Percentiles rank a stretch among this genome's conserved stretches.
Conservation (phyloP, 2,888 invertebrate species). For the Lepidochitona cinerea region DNA sequence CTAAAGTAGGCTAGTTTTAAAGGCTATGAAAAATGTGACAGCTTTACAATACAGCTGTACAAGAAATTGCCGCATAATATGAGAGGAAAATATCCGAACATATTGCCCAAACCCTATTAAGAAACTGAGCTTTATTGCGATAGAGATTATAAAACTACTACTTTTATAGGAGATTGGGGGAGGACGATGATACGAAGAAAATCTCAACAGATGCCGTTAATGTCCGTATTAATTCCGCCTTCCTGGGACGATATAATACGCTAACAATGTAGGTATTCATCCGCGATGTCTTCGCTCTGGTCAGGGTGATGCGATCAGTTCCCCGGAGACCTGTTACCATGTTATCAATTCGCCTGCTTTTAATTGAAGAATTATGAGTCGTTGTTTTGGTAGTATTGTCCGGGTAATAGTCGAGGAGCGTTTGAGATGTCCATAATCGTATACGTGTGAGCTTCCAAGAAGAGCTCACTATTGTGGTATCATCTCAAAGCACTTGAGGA, state of each 20-base stretch:
- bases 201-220: background rate
- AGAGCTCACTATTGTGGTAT: background rate
- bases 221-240: background rate
- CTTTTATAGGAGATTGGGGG: too few relatives aligned
- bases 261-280: slow-evolving; percentile 2
- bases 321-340: background rate
- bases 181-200: too few relatives aligned
- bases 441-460: background rate
- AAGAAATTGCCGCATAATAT: too few relatives aligned
- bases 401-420: background rate
- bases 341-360: background rate
- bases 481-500: background rate
- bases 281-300: background rate
- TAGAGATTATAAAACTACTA: too few relatives aligned
- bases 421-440: background rate
- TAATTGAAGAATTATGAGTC: background rate
- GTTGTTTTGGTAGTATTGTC: background rate
- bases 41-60: too few relatives aligned
- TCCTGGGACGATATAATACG: background rate
- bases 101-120: too few relatives aligned
- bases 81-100: too few relatives aligned
- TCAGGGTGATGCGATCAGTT: background rate
- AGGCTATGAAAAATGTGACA: too few relatives aligned
- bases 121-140: too few relatives aligned
- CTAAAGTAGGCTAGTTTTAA: too few relatives aligned